These are phyloP conservation scores for Shargacucullia verbasci DNA, from an alignment of 2,888 invertebrate species.

Conservation along the genomic window DNA sequence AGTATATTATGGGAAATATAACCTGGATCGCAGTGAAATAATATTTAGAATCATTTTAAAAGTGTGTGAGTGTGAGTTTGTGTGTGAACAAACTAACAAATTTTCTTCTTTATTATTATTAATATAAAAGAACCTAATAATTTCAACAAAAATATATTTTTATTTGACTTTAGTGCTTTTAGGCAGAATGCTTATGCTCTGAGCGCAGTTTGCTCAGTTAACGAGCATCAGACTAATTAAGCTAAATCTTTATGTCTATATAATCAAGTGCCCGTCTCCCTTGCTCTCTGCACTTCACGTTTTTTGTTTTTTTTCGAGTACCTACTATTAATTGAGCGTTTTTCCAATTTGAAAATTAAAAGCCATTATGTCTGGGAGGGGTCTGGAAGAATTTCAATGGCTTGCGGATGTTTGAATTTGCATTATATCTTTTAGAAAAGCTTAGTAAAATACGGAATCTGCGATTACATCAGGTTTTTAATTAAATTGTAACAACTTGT, in stretches of 20 bases:
- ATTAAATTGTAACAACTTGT: too few species aligned
- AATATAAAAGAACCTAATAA: too few species aligned
- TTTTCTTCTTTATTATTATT: too few species aligned
- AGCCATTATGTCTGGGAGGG: conserved; percentile 47
- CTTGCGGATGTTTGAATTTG: conserved; percentile 35
- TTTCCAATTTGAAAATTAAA: conserved; percentile 59
- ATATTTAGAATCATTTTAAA: too few species aligned
- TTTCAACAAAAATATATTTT: not conserved
- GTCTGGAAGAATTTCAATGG: conserved; percentile 16
- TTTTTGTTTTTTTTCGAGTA: conserved; percentile 48
- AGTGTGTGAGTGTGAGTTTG: too few species aligned
- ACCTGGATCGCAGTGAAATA: too few species aligned
- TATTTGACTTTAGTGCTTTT: conserved; percentile 7
- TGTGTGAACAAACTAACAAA: too few species aligned
- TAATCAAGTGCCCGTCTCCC: conserved; percentile 56
- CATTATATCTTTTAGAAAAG: conserved; percentile 41
- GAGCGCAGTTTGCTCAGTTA: conserved; percentile 59
- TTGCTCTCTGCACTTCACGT: conserved; percentile 38
- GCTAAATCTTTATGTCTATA: conserved; percentile 71
- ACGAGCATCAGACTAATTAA: conserved; percentile 70
- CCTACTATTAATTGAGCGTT: conserved; percentile 55
- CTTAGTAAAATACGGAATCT: conserved; percentile 3
- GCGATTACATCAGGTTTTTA: not conserved
- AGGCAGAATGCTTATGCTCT: conserved; percentile 19
- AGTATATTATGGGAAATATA: too few species aligned